Percentiles rank a stretch among this genome's conserved stretches.
Evolutionary conservation across 2,113 vertebrate species (phyloP).

Genomic region (Coptodon bakossiorum): DNA sequence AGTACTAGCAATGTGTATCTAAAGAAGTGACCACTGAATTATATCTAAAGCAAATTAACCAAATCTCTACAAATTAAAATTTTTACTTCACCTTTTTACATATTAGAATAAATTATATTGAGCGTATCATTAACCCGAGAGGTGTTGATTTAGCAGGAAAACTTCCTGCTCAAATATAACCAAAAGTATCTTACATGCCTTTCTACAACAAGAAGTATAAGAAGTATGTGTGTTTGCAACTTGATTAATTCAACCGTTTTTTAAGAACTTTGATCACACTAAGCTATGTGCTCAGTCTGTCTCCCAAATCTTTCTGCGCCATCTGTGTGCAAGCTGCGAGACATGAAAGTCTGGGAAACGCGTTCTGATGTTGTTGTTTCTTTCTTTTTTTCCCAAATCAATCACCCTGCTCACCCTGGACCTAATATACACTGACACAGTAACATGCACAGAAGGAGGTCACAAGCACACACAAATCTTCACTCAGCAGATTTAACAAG

Average conservation of each 20-base stretch:
- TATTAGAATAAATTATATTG: not conserved
- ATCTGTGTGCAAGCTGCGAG: conserved; percentile 56
- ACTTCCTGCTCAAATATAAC: not conserved
- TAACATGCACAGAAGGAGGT: not conserved
- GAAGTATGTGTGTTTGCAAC: not conserved
- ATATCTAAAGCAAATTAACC: not conserved
- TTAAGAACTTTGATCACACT: not conserved
- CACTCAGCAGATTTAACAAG: not conserved
- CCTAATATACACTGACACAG: not conserved
- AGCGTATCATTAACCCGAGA: not conserved
- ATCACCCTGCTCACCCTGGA: not conserved
- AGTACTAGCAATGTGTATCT: not conserved
- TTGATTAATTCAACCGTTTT: not conserved
- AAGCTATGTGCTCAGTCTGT: not conserved
- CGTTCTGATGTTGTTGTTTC: not conserved
- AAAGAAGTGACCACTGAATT: not conserved
- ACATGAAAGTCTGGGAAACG: conserved; percentile 24
- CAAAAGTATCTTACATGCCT: not conserved
- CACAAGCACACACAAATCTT: not conserved
- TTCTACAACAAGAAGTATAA: not conserved
- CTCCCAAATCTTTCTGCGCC: not conserved
- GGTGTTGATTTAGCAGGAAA: not conserved
- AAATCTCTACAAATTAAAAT: not conserved
- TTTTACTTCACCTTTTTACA: not conserved
- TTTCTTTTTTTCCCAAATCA: not conserved